These are phyloP conservation scores for Penaeus indicus DNA, from an alignment of 1,140 invertebrate genomes.

Conservation along the genomic window DNA sequence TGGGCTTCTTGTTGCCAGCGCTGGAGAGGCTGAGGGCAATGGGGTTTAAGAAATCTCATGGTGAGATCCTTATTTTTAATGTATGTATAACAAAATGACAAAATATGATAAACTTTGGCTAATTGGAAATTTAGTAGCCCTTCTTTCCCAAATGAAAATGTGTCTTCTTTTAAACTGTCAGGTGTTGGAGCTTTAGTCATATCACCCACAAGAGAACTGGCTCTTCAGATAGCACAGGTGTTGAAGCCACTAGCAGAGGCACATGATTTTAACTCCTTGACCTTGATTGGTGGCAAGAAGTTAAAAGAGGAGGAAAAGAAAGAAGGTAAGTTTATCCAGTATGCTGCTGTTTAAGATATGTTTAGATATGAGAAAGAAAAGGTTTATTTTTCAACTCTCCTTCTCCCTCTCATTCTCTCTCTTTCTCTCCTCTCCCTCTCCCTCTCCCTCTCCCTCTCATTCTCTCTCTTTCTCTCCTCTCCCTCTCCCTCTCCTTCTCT, in stretches of 20 bases:
- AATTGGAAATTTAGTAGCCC: no score
- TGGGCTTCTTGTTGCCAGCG: conserved; percentile 33
- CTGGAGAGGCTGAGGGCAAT: conserved; percentile 41
- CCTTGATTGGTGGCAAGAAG: conserved; percentile 46
- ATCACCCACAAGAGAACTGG: conserved; percentile 52
- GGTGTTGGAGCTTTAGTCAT: conserved; percentile 54
- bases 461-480: no score
- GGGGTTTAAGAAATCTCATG: conserved; percentile 43
- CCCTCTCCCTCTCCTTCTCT: no score
- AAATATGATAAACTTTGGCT: no score
- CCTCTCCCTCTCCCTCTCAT: no score
- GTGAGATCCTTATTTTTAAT: not conserved
- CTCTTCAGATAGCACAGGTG: conserved; percentile 35
- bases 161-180: not conserved
- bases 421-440: no score
- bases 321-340: conserved; percentile 11
- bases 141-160: no score
- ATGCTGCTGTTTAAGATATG: not conserved
- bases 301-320: not conserved
- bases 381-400: no score
- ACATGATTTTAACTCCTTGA: conserved; percentile 22
- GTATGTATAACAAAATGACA: no score
- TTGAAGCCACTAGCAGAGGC: conserved; percentile 44
- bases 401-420: no score
- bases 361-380: no score